phyloP scores from a whole-genome alignment of 1,140 invertebrate species.

The Probaryconus sp. region DNA sequence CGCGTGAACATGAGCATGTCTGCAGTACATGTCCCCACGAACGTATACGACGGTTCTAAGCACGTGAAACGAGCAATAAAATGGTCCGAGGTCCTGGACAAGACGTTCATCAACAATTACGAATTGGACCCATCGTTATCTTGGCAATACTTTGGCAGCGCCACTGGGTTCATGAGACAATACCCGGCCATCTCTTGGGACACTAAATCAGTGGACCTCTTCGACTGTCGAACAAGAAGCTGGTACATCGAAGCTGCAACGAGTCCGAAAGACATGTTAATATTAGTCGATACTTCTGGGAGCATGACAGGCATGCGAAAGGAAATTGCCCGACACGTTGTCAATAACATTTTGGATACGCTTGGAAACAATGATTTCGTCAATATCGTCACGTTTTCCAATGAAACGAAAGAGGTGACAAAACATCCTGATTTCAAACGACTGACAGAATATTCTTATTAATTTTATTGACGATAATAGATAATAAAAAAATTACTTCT shows the following conservation, averaged over 20 bases:
- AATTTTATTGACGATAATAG: no score
- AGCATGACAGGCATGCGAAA: slow-evolving; percentile 97
- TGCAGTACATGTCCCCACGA: slow-evolving; percentile 96
- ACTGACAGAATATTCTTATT: no score
- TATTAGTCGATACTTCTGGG: slow-evolving; percentile 95
- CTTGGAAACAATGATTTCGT: slow-evolving; percentile 99
- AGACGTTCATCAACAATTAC: slow-evolving; percentile 92
- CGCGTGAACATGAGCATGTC: slow-evolving; percentile 90
- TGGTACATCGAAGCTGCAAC: slow-evolving; percentile 99
- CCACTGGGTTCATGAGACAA: slow-evolving; percentile 95
- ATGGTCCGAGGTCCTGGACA: slow-evolving; percentile 92
- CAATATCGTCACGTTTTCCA: slow-evolving; percentile 94
- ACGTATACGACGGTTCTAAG: slow-evolving; percentile 89
- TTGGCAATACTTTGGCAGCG: slow-evolving; percentile 98
- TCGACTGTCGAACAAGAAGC: slow-evolving; percentile 90
- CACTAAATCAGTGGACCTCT: slow-evolving; percentile 86
- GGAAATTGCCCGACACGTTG: slow-evolving; percentile 96
- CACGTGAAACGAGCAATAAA: slow-evolving; percentile 73
- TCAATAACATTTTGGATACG: slow-evolving; percentile 97
- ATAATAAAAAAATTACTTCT: no score
- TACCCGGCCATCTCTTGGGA: slow-evolving; percentile 91
- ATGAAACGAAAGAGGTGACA: slow-evolving; percentile 82
- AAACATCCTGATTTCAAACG: not conserved
- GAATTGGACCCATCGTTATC: slow-evolving; percentile 90
- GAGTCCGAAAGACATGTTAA: slow-evolving; percentile 97